phyloP scores from a whole-genome alignment of 2,888 invertebrate genomes.

The Lasioglossum pauxillum region DNA sequence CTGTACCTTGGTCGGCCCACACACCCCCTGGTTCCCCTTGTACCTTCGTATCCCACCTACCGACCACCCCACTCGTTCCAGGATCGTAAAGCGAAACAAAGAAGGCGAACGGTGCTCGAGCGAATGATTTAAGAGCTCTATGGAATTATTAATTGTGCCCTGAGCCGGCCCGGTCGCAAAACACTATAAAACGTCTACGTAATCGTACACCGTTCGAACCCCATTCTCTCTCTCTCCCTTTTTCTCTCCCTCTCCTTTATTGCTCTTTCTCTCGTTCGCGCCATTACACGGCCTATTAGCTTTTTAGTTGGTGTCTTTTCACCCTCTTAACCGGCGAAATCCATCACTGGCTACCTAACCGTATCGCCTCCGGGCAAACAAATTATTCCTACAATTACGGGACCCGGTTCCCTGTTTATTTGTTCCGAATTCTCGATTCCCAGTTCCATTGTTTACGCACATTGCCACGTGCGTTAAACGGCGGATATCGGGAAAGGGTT shows the following conservation, averaged over 20 bases:
- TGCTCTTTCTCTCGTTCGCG: conserved; percentile 10
- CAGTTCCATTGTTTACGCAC: neutral
- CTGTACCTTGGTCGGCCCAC: conserved; percentile 8
- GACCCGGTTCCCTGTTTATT: neutral
- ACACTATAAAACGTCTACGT: conserved; percentile 33
- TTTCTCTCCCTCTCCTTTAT: neutral
- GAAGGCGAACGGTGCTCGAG: conserved; percentile 49
- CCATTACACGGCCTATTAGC: conserved; percentile 45
- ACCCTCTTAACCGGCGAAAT: conserved; percentile 15
- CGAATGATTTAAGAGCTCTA: conserved; percentile 68
- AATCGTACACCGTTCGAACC: conserved; percentile 36
- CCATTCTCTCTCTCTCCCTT: neutral
- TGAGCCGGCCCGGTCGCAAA: conserved; percentile 11
- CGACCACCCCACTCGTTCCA: neutral
- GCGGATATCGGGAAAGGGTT: conserved; percentile 12
- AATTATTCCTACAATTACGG: conserved; percentile 9
- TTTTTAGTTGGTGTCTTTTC: conserved; percentile 32
- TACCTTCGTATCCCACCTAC: neutral
- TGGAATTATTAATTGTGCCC: conserved; percentile 50
- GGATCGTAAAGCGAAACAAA: conserved; percentile 48
- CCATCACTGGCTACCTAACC: conserved; percentile 19
- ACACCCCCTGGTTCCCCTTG: neutral
- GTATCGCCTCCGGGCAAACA: conserved; percentile 5
- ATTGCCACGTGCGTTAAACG: conserved; percentile 12
- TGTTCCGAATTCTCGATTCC: neutral